Conservation (phyloP, 2,113 vertebrate genomes). For the Sporophila hypoxantha region DNA sequence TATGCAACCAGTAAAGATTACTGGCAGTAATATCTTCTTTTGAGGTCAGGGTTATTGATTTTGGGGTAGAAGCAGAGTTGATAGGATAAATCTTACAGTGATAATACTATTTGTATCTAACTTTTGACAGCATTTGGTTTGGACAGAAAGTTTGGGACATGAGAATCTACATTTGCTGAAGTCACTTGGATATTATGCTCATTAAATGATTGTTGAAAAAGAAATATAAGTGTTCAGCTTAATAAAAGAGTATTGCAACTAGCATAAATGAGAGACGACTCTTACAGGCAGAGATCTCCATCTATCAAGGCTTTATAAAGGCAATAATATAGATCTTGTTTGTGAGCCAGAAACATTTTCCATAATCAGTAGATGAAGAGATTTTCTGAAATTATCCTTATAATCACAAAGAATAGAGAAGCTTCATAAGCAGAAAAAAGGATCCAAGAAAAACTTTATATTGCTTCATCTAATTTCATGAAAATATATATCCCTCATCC, state of each 20-base stretch:
- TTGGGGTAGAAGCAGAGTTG: background rate
- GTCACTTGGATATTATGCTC: background rate
- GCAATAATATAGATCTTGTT: background rate
- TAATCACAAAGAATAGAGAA: background rate
- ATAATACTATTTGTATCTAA: background rate
- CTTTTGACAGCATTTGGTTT: background rate
- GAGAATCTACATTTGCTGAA: background rate
- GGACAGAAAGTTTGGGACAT: background rate
- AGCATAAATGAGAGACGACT: background rate
- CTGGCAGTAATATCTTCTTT: constrained; percentile 1
- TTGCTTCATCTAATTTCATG: background rate
- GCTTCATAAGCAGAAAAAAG: background rate
- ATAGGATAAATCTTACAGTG: background rate
- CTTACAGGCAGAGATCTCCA: background rate
- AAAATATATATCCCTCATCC: background rate
- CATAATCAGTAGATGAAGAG: background rate
- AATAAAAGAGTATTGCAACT: background rate
- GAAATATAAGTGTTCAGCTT: background rate
- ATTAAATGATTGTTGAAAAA: constrained; percentile 7
- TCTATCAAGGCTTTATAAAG: background rate
- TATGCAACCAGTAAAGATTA: constrained; percentile 28
- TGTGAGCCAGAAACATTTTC: background rate
- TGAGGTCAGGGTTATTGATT: constrained; percentile 15
- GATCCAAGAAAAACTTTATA: background rate
- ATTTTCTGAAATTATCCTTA: background rate